phyloP scores from a whole-genome alignment of 2,113 vertebrate genomes.

The Hemicordylus capensis region DNA sequence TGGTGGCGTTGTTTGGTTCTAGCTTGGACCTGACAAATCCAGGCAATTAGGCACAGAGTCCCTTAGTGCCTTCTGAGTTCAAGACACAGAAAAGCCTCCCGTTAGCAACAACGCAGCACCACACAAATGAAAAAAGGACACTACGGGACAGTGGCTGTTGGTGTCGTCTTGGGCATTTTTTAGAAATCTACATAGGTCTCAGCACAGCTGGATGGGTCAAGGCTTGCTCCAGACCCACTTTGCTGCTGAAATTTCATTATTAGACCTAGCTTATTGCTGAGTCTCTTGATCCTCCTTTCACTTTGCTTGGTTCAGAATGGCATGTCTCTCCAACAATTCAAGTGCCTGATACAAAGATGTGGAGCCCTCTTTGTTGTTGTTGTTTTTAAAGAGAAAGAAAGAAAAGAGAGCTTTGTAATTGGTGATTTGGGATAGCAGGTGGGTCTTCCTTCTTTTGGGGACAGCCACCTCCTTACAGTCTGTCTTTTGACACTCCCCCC shows the following conservation, averaged over 20 bases:
- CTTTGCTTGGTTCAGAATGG: slow-evolving; percentile 79
- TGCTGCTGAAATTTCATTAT: slow-evolving; percentile 80
- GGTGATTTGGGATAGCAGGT: slow-evolving; percentile 49
- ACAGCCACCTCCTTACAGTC: slow-evolving; percentile 37
- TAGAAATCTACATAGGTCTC: slow-evolving; percentile 75
- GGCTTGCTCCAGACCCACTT: slow-evolving; percentile 73
- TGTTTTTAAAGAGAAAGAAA: background rate
- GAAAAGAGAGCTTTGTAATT: slow-evolving; percentile 19
- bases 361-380: slow-evolving; percentile 58
- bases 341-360: slow-evolving; percentile 79
- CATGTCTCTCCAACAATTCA: slow-evolving; percentile 79
- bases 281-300: slow-evolving; percentile 72
- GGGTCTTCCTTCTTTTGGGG: slow-evolving; percentile 39
- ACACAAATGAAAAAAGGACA: slow-evolving; percentile 75
- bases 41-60: slow-evolving; percentile 78
- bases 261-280: slow-evolving; percentile 75
- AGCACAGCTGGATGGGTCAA: slow-evolving; percentile 75
- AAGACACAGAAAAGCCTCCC: slow-evolving; percentile 76
- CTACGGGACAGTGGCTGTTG: slow-evolving; percentile 71
- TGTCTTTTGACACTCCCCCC: slow-evolving; percentile 41
- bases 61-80: slow-evolving; percentile 76
- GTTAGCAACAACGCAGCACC: slow-evolving; percentile 74
- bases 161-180: slow-evolving; percentile 80
- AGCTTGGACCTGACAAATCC: slow-evolving; percentile 93
- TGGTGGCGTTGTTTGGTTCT: slow-evolving; percentile 98